phyloP scores from a whole-genome alignment of 1,140 invertebrate species.

The Nasonia giraulti region DNA sequence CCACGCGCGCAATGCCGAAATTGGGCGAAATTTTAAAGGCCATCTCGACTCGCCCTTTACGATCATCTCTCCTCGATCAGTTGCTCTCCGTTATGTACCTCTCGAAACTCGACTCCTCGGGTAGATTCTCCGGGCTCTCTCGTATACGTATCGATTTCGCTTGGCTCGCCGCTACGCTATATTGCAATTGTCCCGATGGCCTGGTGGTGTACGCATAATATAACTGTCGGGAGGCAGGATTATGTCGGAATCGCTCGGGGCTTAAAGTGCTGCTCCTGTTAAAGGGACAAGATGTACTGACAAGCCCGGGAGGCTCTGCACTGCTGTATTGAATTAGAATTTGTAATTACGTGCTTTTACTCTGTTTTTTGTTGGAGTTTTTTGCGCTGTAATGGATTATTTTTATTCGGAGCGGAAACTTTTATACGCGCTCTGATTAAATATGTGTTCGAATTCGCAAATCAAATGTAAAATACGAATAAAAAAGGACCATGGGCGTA shows the following conservation, averaged over 20 bases:
- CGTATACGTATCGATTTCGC: background rate
- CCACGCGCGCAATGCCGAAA: too few species aligned
- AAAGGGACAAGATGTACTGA: constrained; percentile 6
- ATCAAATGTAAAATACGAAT: background rate
- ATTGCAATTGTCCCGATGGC: constrained; percentile 13
- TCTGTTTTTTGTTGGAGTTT: too few species aligned
- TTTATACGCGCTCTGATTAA: too few species aligned
- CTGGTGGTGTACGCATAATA: background rate
- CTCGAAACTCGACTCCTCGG: background rate
- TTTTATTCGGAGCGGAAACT: background rate
- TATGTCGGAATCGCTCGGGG: background rate
- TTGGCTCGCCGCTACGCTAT: background rate
- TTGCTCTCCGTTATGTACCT: background rate
- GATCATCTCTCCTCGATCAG: background rate
- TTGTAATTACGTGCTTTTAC: background rate
- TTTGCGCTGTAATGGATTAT: background rate
- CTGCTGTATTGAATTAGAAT: background rate
- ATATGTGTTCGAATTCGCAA: too few species aligned
- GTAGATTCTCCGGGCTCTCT: background rate
- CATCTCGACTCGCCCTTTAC: background rate
- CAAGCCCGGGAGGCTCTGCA: background rate
- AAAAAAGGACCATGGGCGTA: background rate
- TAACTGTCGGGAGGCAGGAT: background rate
- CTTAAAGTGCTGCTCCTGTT: constrained; percentile 15
- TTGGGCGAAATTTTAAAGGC: background rate